Evolutionary conservation across 2,113 vertebrate species (phyloP).

Genomic region (Marmota flaviventris): DNA sequence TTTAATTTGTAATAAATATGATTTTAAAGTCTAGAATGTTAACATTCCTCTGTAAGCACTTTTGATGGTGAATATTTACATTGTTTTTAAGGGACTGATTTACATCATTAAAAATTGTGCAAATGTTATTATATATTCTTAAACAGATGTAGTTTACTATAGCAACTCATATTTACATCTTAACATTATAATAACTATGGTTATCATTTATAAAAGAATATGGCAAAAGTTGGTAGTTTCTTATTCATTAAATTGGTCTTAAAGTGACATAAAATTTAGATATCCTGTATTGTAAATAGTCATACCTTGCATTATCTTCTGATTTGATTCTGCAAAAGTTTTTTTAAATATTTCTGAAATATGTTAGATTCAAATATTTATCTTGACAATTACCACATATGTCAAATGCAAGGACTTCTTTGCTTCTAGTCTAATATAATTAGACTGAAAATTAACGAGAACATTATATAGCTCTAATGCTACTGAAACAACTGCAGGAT

Average conservation of each 20-base stretch:
- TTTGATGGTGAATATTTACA: conserved; percentile 51
- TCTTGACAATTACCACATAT: not conserved
- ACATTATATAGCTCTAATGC: not conserved
- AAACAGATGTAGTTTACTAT: conserved; percentile 55
- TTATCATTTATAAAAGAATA: conserved; percentile 37
- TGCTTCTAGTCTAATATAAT: conserved; percentile 30
- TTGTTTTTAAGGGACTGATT: conserved; percentile 49
- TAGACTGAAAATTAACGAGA: conserved; percentile 29
- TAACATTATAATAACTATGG: not conserved
- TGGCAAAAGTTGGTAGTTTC: not conserved
- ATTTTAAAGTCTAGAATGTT: conserved; percentile 39
- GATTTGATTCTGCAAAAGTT: not conserved
- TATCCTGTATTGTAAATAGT: conserved; percentile 7
- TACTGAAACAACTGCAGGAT: not conserved
- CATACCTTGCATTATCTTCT: not conserved
- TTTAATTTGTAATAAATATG: conserved; percentile 46
- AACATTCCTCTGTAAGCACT: conserved; percentile 12
- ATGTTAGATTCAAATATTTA: conserved; percentile 34
- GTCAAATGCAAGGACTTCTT: not conserved
- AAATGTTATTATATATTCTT: conserved; percentile 51
- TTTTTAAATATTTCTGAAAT: not conserved
- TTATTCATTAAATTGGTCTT: conserved; percentile 44
- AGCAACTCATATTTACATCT: conserved; percentile 43
- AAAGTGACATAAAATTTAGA: conserved; percentile 50
- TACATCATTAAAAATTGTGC: conserved; percentile 23